Percentiles rank a stretch among this genome's conserved stretches.
These are phyloP conservation scores for Prionailurus bengalensis DNA, from an alignment of 2,113 vertebrate genomes.

Conservation along the genomic window DNA sequence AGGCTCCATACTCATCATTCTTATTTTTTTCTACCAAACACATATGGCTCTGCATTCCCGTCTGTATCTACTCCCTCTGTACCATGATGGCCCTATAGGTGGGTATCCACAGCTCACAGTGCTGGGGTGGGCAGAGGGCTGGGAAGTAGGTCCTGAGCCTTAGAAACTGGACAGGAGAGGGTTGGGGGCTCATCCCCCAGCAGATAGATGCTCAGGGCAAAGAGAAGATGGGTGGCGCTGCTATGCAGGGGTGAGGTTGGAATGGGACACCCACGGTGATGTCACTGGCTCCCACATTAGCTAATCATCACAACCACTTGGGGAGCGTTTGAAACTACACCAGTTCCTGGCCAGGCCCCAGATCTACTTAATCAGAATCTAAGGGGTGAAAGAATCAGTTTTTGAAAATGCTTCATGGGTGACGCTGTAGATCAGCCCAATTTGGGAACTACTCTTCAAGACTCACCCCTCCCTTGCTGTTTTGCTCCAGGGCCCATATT, in stretches of 20 bases:
- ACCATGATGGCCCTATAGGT: not conserved
- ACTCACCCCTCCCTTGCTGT: not conserved
- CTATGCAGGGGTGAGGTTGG: not conserved
- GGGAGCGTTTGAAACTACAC: not conserved
- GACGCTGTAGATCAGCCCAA: not conserved
- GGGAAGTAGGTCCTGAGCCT: not conserved
- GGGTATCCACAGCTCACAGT: not conserved
- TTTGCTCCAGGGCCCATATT: not conserved
- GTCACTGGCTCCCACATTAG: not conserved
- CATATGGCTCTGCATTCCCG: not conserved
- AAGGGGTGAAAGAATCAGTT: not conserved
- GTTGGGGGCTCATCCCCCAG: not conserved
- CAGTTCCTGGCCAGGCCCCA: not conserved
- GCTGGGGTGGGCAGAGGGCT: not conserved
- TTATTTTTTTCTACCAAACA: not conserved
- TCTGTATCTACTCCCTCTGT: not conserved
- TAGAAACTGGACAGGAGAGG: not conserved
- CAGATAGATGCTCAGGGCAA: not conserved
- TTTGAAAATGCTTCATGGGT: not conserved
- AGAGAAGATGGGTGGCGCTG: not conserved
- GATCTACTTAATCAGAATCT: not conserved
- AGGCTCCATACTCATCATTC: not conserved
- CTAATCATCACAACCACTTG: not conserved
- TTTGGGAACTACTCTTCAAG: not conserved
- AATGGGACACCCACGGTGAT: not conserved